phyloP scores from a whole-genome alignment of 2,888 invertebrate species.

The Crematogaster levior region DNA sequence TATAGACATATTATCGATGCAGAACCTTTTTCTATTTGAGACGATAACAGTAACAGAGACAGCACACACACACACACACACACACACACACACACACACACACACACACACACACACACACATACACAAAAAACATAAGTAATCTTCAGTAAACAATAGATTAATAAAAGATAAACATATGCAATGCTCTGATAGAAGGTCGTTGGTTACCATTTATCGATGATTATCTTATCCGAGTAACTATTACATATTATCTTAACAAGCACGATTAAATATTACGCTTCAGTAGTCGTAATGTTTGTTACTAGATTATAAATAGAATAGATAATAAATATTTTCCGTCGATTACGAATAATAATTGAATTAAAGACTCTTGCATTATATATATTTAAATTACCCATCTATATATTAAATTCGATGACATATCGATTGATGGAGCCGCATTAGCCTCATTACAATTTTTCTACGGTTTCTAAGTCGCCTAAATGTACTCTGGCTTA shows the following conservation, averaged over 20 bases:
- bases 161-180: background rate
- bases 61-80: no score
- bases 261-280: background rate
- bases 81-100: no score
- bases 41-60: no score
- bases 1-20: background rate
- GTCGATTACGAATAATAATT: background rate
- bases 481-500: slow-evolving; percentile 76
- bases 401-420: slow-evolving; percentile 56
- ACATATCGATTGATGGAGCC: slow-evolving; percentile 66
- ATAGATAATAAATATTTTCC: background rate
- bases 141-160: background rate
- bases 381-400: background rate
- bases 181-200: background rate
- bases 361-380: background rate
- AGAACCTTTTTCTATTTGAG: background rate
- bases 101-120: no score
- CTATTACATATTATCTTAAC: background rate
- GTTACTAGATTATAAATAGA: background rate
- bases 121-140: background rate
- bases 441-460: slow-evolving; percentile 77
- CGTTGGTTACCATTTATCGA: background rate
- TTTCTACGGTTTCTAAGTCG: slow-evolving; percentile 79
- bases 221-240: slow-evolving; percentile 30
- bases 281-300: background rate